Evolutionary conservation across 1,140 invertebrate species (phyloP).

Genomic region (Neodiprion fabricii): DNA sequence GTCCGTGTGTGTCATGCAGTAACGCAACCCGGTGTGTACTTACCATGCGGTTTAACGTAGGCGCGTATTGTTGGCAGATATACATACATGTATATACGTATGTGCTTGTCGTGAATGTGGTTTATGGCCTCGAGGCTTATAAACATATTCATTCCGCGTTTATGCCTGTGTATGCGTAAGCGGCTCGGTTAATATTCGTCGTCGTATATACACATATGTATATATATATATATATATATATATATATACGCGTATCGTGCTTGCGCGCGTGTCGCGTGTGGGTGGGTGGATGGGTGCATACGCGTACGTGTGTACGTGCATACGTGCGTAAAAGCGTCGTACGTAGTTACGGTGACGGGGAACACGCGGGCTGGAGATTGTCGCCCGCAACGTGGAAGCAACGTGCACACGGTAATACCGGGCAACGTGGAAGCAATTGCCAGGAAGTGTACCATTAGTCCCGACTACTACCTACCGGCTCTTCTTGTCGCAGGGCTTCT

Average conservation of each 20-base stretch:
- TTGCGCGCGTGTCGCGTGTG: neutral
- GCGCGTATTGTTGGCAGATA: neutral
- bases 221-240: neutral
- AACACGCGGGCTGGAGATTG: neutral
- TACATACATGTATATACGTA: neutral
- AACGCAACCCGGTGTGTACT: no score
- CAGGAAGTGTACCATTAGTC: slow-evolving; percentile 4
- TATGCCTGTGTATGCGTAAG: no score
- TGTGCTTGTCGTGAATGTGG: neutral
- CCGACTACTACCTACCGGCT: neutral
- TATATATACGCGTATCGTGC: neutral
- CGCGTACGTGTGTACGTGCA: no score
- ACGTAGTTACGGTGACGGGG: neutral
- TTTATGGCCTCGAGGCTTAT: neutral
- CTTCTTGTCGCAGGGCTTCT: no score
- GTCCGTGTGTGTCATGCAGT: no score
- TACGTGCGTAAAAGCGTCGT: no score
- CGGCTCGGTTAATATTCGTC: no score
- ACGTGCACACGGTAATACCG: neutral
- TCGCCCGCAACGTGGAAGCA: slow-evolving; percentile 1
- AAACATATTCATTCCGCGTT: neutral
- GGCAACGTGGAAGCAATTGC: slow-evolving; percentile 4
- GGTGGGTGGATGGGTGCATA: no score
- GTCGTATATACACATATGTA: neutral
- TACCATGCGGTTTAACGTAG: no score